Evolutionary conservation across 2,888 invertebrate genomes (phyloP).

Genomic region (Tanaodytes sp.): DNA sequence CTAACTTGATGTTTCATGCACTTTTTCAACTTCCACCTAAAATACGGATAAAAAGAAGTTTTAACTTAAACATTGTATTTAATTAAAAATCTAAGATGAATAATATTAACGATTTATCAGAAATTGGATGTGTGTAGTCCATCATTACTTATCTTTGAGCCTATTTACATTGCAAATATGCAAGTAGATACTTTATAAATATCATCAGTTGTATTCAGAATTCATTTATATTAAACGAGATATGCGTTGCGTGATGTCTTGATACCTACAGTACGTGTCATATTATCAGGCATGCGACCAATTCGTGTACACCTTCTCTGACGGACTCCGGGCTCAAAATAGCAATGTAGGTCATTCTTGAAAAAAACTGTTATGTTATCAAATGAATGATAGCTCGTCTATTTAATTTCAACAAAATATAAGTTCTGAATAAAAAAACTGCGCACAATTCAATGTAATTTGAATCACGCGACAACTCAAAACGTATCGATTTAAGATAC

Average conservation of each 20-base stretch:
- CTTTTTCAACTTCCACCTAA: too few species aligned
- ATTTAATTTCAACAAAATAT: background rate
- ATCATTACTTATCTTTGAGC: too few species aligned
- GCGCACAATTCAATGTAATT: background rate
- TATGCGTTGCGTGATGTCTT: conserved; percentile 46
- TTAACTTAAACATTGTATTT: too few species aligned
- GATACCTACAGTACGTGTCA: conserved; percentile 34
- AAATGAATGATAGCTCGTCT: background rate
- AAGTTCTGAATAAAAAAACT: background rate
- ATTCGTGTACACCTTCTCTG: conserved; percentile 24
- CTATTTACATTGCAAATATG: too few species aligned
- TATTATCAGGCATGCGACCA: conserved; percentile 39
- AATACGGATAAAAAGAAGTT: too few species aligned
- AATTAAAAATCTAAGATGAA: too few species aligned
- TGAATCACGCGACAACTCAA: background rate
- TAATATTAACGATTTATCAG: too few species aligned
- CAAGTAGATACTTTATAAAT: too few species aligned
- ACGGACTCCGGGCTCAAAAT: conserved; percentile 28
- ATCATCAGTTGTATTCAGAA: too few species aligned
- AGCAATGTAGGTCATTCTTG: conserved; percentile 32
- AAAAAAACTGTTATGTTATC: conserved; percentile 7
- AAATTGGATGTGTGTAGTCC: too few species aligned
- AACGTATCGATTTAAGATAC: conserved; percentile 12
- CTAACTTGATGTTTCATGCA: background rate
- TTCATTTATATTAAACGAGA: conserved; percentile 43